These are phyloP conservation scores for Cancer borealis DNA, from an alignment of 2,888 invertebrate species.

Conservation along the genomic window DNA sequence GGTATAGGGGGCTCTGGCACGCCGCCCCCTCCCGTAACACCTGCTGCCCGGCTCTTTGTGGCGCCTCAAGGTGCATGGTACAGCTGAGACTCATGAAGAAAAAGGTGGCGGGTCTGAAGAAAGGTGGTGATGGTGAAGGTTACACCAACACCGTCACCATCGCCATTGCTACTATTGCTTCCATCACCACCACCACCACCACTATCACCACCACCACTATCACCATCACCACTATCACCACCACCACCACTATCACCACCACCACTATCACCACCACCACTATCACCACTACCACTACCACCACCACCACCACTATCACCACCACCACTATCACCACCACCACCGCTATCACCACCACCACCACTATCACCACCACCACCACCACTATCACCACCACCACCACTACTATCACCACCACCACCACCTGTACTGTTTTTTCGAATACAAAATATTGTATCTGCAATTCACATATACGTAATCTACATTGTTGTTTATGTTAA, in stretches of 20 bases:
- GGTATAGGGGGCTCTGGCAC: not conserved
- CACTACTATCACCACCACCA: not conserved
- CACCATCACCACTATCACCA: not conserved
- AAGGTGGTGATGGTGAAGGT: not conserved
- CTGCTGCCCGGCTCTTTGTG: conserved; percentile 29
- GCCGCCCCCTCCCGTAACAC: conserved; percentile 21
- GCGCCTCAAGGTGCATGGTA: not conserved
- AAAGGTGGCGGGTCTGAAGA: not conserved
- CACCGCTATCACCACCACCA: not conserved
- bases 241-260: not conserved
- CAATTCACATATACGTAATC: not conserved
- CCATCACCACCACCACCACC: not conserved
- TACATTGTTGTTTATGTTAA: not conserved
- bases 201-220: not conserved
- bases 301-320: not conserved
- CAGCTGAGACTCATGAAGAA: not conserved
- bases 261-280: not conserved
- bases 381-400: not conserved
- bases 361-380: not conserved
- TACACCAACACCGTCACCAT: not conserved
- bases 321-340: not conserved
- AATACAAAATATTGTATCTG: not conserved
- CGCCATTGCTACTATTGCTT: not conserved
- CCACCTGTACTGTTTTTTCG: not conserved
- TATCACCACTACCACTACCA: not conserved